These are phyloP conservation scores for Rhabdomys pumilio DNA, from an alignment of 2,797 vertebrate genomes.

Conservation along the genomic window DNA sequence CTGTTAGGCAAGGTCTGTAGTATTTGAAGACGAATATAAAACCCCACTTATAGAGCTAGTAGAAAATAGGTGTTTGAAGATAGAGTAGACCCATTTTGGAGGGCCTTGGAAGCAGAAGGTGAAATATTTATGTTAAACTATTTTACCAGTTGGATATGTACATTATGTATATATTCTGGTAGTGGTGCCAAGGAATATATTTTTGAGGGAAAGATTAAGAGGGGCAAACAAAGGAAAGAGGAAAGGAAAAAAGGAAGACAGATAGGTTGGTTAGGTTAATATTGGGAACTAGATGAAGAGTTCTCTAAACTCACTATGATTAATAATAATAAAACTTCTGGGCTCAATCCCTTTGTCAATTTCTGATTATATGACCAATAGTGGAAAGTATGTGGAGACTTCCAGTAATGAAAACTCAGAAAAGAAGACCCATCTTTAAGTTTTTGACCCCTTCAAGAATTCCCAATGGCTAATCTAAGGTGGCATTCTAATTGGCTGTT, in stretches of 20 bases:
- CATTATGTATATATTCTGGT: background rate
- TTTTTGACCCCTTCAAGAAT: slow-evolving; percentile 24
- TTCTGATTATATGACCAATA: slow-evolving; percentile 51
- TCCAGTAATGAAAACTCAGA: slow-evolving; percentile 42
- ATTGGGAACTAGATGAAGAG: background rate
- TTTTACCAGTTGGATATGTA: slow-evolving; percentile 12
- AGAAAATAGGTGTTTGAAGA: slow-evolving; percentile 29
- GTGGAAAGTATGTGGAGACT: background rate
- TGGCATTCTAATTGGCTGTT: slow-evolving; percentile 93
- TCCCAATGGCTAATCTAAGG: slow-evolving; percentile 91
- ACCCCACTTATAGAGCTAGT: background rate
- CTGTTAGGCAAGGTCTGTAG: background rate
- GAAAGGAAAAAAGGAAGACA: background rate
- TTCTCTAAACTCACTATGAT: background rate
- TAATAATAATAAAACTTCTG: slow-evolving; percentile 45
- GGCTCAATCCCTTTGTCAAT: background rate
- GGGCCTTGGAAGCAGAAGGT: slow-evolving; percentile 11
- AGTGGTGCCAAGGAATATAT: slow-evolving; percentile 36
- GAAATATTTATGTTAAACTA: slow-evolving; percentile 7
- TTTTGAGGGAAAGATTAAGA: background rate
- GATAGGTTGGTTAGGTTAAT: background rate
- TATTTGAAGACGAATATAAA: background rate
- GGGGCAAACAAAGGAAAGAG: background rate
- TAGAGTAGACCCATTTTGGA: slow-evolving; percentile 4
- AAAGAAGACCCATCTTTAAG: background rate